Conservation (phyloP, 2,888 invertebrate species). For the Rutpela maculata region DNA sequence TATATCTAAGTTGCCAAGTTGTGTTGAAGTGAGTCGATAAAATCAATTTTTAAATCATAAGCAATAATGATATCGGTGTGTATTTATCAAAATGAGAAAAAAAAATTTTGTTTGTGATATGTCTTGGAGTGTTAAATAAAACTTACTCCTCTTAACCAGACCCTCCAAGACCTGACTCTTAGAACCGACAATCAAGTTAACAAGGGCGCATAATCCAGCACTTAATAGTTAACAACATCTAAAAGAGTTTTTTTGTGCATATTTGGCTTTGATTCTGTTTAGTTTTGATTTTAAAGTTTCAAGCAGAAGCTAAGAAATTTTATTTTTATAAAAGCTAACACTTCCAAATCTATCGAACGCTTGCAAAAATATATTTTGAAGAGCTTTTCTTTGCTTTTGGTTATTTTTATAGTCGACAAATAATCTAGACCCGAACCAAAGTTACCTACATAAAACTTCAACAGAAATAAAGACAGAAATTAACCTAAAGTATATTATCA, state of each 20-base stretch:
- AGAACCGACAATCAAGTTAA: neutral
- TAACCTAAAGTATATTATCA: conserved; percentile 42
- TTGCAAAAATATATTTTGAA: conserved; percentile 37
- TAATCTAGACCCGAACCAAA: conserved; percentile 17
- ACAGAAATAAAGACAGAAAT: conserved; percentile 16
- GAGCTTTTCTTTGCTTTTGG: neutral
- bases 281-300: conserved; percentile 13
- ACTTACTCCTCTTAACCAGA: too few relatives aligned
- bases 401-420: conserved; percentile 6
- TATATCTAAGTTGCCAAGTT: too few relatives aligned
- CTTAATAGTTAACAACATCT: neutral
- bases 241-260: neutral
- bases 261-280: neutral
- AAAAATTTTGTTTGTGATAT: too few relatives aligned
- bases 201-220: neutral
- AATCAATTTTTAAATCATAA: too few relatives aligned
- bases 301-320: conserved; percentile 5
- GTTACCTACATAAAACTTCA: conserved; percentile 2
- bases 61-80: too few relatives aligned
- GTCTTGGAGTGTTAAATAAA: too few relatives aligned
- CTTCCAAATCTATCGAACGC: conserved; percentile 28
- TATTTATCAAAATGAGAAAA: too few relatives aligned
- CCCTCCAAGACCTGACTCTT: neutral
- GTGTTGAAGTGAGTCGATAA: too few relatives aligned
- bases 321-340: conserved; percentile 19